These are phyloP conservation scores for Octodonta nipae DNA, from an alignment of 2,888 invertebrate species.

Conservation along the genomic window DNA sequence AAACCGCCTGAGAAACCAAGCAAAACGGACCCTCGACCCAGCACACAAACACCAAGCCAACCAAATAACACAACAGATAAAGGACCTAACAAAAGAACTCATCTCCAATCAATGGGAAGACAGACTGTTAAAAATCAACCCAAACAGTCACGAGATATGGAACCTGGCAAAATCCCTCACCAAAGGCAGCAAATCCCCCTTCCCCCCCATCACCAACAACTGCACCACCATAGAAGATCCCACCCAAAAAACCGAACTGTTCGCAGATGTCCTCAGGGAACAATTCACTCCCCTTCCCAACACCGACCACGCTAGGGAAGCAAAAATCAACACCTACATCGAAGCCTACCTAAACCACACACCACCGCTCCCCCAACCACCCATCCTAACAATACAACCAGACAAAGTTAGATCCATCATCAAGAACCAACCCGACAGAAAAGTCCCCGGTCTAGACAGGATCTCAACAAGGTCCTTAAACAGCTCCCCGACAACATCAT, in stretches of 20 bases:
- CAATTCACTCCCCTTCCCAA: too few relatives aligned
- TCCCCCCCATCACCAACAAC: neutral
- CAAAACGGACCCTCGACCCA: neutral
- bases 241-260: too few relatives aligned
- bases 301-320: too few relatives aligned
- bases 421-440: neutral
- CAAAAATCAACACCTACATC: too few relatives aligned
- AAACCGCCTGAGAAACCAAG: neutral
- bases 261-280: too few relatives aligned
- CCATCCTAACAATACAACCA: neutral
- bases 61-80: neutral
- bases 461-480: neutral
- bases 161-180: neutral
- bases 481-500: neutral
- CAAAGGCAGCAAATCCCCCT: neutral
- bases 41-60: neutral
- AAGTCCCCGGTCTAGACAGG: neutral
- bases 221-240: neutral
- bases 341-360: neutral
- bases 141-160: neutral
- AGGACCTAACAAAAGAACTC: neutral
- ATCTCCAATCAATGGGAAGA: neutral
- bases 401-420: neutral
- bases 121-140: neutral
- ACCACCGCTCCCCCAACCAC: neutral